Evolutionary conservation across 2,113 vertebrate genomes (phyloP).

Genomic region (Madoqua kirkii): DNA sequence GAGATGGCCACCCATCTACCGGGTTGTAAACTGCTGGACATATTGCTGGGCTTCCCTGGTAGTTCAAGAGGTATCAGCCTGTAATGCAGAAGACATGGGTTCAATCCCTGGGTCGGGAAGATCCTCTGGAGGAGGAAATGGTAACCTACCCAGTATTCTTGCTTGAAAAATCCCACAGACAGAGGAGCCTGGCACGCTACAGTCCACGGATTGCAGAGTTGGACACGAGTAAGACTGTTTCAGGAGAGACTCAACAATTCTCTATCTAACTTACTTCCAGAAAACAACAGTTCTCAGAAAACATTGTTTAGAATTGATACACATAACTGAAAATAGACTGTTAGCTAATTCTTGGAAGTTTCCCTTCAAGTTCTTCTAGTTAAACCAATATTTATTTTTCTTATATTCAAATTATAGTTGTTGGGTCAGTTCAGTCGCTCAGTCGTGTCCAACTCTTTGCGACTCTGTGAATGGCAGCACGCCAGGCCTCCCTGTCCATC

Average conservation of each 20-base stretch:
- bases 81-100: not conserved
- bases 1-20: not conserved
- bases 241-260: not conserved
- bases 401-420: not conserved
- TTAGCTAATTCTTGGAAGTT: not conserved
- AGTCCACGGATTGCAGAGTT: not conserved
- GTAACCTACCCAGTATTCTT: not conserved
- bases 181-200: not conserved
- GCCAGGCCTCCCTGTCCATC: too few relatives aligned
- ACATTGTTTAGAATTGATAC: not conserved
- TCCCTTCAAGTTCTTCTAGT: not conserved
- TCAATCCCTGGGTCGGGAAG: not conserved
- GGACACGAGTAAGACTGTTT: not conserved
- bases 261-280: not conserved
- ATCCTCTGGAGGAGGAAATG: not conserved
- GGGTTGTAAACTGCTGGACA: not conserved
- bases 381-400: not conserved
- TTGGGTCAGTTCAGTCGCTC: not conserved
- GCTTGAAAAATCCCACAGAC: not conserved
- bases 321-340: not conserved
- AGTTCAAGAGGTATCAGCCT: not conserved
- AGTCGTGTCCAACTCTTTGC: too few relatives aligned
- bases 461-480: too few relatives aligned
- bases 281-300: not conserved
- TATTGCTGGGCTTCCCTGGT: not conserved